phyloP scores from a whole-genome alignment of 2,888 invertebrate species.

The Polylopha cassiicola region DNA sequence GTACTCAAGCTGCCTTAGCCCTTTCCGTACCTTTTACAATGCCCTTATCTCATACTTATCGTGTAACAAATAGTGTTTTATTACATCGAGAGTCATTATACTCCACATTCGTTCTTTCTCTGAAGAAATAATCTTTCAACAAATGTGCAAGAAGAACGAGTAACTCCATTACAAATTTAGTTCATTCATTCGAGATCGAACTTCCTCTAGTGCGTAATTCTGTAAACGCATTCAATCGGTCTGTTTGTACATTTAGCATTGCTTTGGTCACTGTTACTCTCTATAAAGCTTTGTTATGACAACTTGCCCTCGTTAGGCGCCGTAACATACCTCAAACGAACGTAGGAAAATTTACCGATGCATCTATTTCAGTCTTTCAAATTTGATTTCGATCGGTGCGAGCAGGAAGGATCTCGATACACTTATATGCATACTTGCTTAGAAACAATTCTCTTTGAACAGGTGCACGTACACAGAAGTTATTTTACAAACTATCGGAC shows the following conservation, averaged over 20 bases:
- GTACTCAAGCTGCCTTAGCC: conserved; percentile 24
- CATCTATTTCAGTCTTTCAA: conserved; percentile 11
- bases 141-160: too few relatives aligned
- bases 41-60: conserved; percentile 51
- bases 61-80: conserved; percentile 12
- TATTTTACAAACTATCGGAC: conserved; percentile 52
- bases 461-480: conserved; percentile 65
- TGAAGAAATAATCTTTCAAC: too few relatives aligned
- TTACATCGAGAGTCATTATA: too few relatives aligned
- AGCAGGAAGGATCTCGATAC: conserved; percentile 15
- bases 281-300: conserved; percentile 27
- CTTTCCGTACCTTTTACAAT: conserved; percentile 45
- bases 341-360: conserved; percentile 16
- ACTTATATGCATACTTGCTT: conserved; percentile 2
- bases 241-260: conserved; percentile 11
- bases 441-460: conserved; percentile 61
- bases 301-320: conserved; percentile 20
- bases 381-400: conserved; percentile 14
- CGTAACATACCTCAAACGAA: conserved; percentile 1
- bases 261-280: conserved; percentile 23
- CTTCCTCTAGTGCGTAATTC: conserved; percentile 13
- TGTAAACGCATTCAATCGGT: conserved; percentile 20
- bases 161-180: not conserved
- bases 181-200: conserved; percentile 9
- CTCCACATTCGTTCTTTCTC: too few relatives aligned